phyloP scores from a whole-genome alignment of 2,888 invertebrate genomes.

The Dasysyrphus tricinctus region DNA sequence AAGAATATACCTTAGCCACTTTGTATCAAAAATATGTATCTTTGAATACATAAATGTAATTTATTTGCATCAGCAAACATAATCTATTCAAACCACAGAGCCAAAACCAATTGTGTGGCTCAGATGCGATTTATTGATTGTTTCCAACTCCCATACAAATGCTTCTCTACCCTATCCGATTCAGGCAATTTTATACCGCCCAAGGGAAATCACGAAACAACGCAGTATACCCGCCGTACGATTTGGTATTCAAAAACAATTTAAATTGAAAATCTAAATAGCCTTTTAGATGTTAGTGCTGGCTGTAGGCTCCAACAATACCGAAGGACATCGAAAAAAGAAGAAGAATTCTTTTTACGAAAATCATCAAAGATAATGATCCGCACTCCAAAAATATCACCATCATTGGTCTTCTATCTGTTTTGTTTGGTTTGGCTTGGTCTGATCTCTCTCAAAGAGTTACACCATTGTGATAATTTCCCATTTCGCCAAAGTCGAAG shows the following conservation, averaged over 20 bases:
- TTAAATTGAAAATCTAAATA: conserved; percentile 68
- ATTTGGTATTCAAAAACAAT: conserved; percentile 38
- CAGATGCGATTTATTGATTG: neutral
- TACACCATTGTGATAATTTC: conserved; percentile 27
- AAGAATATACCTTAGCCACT: too few relatives aligned
- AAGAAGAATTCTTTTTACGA: conserved; percentile 15
- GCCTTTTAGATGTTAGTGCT: conserved; percentile 42
- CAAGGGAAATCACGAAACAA: conserved; percentile 35
- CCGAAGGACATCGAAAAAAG: conserved; percentile 13
- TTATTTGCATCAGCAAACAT: neutral
- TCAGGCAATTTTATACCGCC: neutral
- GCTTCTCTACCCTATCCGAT: neutral
- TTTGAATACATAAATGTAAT: neutral
- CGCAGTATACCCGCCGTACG: neutral
- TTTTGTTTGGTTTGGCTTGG: neutral
- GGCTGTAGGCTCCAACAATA: neutral
- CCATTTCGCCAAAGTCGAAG: neutral
- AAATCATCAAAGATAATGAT: conserved; percentile 74
- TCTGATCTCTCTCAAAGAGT: conserved; percentile 13
- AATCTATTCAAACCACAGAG: neutral
- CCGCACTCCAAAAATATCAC: conserved; percentile 70
- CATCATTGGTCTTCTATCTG: conserved; percentile 2
- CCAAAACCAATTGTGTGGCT: neutral
- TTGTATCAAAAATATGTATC: too few relatives aligned
- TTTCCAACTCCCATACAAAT: neutral